Base-by-base conservation (phyloP, 2,113 vertebrate genomes). In the Puma concolor region DNA sequence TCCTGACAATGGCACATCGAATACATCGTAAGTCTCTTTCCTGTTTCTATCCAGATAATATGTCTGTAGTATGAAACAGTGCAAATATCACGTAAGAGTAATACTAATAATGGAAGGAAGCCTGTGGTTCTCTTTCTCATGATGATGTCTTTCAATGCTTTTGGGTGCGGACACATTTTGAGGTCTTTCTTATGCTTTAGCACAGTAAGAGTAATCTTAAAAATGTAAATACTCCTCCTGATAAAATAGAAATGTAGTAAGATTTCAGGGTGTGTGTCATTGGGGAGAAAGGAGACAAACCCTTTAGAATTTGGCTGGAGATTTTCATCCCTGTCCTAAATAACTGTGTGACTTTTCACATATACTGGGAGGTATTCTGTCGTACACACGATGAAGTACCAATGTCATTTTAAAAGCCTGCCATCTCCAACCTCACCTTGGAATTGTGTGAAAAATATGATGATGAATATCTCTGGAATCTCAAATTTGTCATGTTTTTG, bases 21-120 rank as follows among this genome's bases (percentile, higher is more conserved):
- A 99, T 98, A 99, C 99, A 99, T 99, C 99, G 99, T 99, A 99
- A 99, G 99, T 99, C 94, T 98, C 82, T 96, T 98, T 94, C 92
- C 23, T 1, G 0, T 98, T 98, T 98, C 92, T 92, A 79, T 98
- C 1, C 3, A 96, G 96, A 97, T 97, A 98, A 94, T 97, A 94
- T 94, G 74, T 95, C 95, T 96, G 57, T 88, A 97, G 96, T 91
- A 86, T 79, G 96, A 97, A 98, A 97, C 76, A 91, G 67, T 50
- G 38, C 88, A 80, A 90, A n/a, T 60, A 41, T 67, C 94, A 54
- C 48, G 7, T 84, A 64, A 66, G 63, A 63, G 81, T 64, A 71
- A 7, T 84, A 87, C 60, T 63, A 76, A 36, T 95, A 81, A 97
- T 92, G 94, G 72, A 92, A 97, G 92, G 97, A 97, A 97, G 80